Percentiles rank a stretch among this genome's conserved stretches.
Conservation (phyloP, 1,140 invertebrate species). For the Tetraneura akinire region DNA sequence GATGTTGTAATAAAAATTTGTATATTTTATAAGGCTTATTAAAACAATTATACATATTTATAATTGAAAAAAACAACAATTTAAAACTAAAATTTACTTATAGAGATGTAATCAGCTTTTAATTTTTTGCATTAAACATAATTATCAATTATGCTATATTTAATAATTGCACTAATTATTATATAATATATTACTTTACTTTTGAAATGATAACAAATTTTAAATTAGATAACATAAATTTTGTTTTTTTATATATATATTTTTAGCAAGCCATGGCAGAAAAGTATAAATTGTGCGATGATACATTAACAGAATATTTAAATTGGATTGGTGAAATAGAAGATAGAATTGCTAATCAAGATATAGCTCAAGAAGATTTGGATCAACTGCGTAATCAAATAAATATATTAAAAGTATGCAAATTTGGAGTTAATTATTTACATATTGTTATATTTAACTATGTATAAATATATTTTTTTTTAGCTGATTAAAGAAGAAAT, state of each 20-base stretch:
- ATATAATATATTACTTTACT: neutral
- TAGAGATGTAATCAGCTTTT: slow-evolving; percentile 27
- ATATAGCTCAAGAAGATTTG: slow-evolving; percentile 83
- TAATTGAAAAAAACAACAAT: slow-evolving; percentile 7
- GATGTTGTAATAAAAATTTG: neutral
- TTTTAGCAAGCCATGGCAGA: slow-evolving; percentile 89
- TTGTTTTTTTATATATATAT: slow-evolving; percentile 50
- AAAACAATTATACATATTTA: neutral
- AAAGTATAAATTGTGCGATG: slow-evolving; percentile 87
- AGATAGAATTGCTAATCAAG: slow-evolving; percentile 82
- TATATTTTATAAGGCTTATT: slow-evolving; percentile 25
- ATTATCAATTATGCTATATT: slow-evolving; percentile 1
- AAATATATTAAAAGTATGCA: slow-evolving; percentile 78
- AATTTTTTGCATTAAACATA: slow-evolving; percentile 33
- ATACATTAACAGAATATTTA: slow-evolving; percentile 78
- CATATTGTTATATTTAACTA: neutral
- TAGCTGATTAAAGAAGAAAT: slow-evolving; percentile 90
- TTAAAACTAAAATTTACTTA: slow-evolving; percentile 12
- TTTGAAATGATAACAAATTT: neutral
- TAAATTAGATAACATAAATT: neutral
- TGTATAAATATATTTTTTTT: slow-evolving; percentile 51
- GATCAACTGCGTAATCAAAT: slow-evolving; percentile 88
- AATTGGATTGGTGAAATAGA: slow-evolving; percentile 88
- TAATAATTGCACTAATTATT: slow-evolving; percentile 16
- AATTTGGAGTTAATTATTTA: neutral